Percentiles rank a stretch among this genome's conserved stretches.
These are phyloP conservation scores for Rhabdomys dilectus DNA, from an alignment of 2,113 vertebrate genomes.

Conservation along the genomic window DNA sequence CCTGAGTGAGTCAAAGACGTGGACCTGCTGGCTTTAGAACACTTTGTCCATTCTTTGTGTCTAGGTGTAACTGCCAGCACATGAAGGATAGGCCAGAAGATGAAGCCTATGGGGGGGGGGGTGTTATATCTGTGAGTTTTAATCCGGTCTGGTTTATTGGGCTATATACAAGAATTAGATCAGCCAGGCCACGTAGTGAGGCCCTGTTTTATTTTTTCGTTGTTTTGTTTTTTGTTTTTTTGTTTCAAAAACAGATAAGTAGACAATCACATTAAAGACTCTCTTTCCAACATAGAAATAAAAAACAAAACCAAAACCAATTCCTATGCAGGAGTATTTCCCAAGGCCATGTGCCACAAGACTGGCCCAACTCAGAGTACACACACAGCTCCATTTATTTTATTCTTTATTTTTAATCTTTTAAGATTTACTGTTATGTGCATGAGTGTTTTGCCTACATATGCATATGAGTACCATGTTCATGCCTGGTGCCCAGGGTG, in stretches of 20 bases:
- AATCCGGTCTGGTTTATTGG: neutral
- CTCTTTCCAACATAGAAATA: neutral
- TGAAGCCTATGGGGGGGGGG: neutral
- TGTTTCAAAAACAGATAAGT: neutral
- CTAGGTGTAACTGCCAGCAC: neutral
- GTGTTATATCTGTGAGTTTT: neutral
- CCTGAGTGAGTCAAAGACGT: neutral
- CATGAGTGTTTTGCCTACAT: neutral
- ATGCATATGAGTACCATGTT: neutral
- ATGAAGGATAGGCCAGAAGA: neutral
- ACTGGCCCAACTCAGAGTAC: neutral
- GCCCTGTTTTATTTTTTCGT: neutral
- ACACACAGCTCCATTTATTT: constrained; percentile 69
- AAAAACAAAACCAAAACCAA: neutral
- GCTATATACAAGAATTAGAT: neutral
- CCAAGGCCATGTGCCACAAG: neutral
- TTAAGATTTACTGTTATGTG: neutral
- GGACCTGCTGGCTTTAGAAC: neutral
- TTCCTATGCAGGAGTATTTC: neutral
- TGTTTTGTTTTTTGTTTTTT: neutral
- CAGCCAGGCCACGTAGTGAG: neutral
- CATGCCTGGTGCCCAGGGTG: neutral
- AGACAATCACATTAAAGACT: neutral
- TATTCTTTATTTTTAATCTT: neutral
- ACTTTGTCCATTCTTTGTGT: neutral